A percentile compares a stretch with the other conserved stretches of the same genome.
These are phyloP conservation scores for Oncorhynchus keta DNA, from an alignment of 2,113 vertebrate species.

Conservation along the genomic window DNA sequence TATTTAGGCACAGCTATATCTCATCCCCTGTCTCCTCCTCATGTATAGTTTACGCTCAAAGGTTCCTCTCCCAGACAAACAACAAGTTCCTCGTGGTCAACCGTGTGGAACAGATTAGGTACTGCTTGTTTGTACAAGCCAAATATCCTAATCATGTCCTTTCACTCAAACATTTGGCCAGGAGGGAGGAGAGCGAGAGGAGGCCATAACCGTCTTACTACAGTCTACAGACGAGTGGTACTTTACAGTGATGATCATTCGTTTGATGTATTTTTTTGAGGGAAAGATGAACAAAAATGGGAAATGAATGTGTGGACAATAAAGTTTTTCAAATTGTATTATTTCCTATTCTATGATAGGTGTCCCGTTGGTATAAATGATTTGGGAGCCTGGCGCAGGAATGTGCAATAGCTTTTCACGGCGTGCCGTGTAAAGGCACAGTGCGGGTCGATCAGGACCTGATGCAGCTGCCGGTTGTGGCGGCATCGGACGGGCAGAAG, in stretches of 20 bases:
- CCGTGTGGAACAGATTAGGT: conserved; percentile 29
- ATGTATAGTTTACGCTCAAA: not conserved
- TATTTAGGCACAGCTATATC: not conserved
- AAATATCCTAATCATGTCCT: conserved; percentile 11
- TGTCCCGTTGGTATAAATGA: too few relatives aligned
- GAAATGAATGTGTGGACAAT: not conserved
- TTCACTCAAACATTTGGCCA: not conserved
- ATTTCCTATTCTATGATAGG: too few relatives aligned
- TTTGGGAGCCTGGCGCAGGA: too few relatives aligned
- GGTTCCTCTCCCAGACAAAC: not conserved
- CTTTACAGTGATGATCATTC: conserved; percentile 5
- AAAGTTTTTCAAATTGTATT: too few relatives aligned
- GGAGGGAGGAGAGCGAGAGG: not conserved
- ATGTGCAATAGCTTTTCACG: too few relatives aligned
- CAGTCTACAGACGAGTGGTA: not conserved
- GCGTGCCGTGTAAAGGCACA: too few relatives aligned
- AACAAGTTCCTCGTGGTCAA: conserved; percentile 7
- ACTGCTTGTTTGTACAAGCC: conserved; percentile 31
- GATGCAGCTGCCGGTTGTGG: too few relatives aligned
- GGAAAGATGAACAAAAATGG: not conserved
- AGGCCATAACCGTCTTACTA: not conserved
- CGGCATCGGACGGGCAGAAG: too few relatives aligned
- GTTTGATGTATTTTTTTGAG: not conserved
- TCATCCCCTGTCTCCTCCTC: not conserved
- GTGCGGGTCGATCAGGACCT: too few relatives aligned